Base-by-base conservation (phyloP, 1,140 invertebrate genomes). In the Sipha flava region DNA sequence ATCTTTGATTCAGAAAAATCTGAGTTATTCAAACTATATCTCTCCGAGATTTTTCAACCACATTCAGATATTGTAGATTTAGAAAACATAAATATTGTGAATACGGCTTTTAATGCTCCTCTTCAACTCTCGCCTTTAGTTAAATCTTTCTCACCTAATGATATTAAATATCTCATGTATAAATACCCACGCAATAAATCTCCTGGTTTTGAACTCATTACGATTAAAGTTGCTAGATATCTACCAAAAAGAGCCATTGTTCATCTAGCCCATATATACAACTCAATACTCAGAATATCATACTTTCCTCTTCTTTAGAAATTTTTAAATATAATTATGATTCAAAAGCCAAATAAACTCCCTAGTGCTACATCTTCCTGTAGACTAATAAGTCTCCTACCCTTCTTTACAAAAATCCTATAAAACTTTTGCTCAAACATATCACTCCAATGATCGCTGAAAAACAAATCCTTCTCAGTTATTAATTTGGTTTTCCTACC, bases 1-100 rank as follows among this genome's bases (percentile, higher is more conserved):
- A 79, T 54, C 62, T 77, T 5, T 16, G 62, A 57, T 31, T 21
- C 68, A 37, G 54, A 81, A 47, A 82, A 85, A 79, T 10, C 49
- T 52, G 49, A 52, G 21, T 4, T 52, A 6, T n/a, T 52, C 5
- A 52, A 52, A 18, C 4, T 18, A n/a, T n/a, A n/a, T n/a, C n/a
- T n/a, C n/a, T n/a, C n/a, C n/a, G n/a, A n/a, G n/a, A n/a, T n/a
- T n/a, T 9, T 52, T n/a, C 9, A n/a, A 14, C 49, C 49, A 14
- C 18, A 52, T n/a, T 5, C 49, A 18, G 49, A 52, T 52, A 52
- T 52, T 4, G 4, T 14, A 52, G n/a, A 52, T 52, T 4, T n/a
- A 9, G 9, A 52, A 52, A 52, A 52, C n/a, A 52, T n/a, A 4
- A n/a, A 52, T 9, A 5, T 52, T 18, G 49, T 52, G 6, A 18